Conservation (phyloP, 2,113 vertebrate genomes). For the Phyllopteryx taeniolatus region DNA sequence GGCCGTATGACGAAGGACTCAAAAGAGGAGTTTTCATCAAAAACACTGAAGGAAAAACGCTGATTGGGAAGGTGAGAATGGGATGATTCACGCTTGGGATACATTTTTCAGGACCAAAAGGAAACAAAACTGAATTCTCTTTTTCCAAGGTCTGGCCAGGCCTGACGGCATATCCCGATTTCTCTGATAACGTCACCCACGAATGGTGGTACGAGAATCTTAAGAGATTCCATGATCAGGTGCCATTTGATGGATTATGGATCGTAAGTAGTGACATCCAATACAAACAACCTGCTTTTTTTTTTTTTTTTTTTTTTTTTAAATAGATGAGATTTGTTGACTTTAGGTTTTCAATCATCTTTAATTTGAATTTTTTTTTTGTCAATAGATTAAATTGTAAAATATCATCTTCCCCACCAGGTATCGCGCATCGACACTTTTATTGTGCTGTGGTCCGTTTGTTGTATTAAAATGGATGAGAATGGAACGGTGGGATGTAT, state of each 20-base stretch:
- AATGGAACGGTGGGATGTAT: too few species aligned
- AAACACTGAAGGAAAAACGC: constrained; percentile 70
- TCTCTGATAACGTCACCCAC: constrained; percentile 76
- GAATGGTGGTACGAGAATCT: constrained; percentile 88
- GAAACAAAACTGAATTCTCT: neutral
- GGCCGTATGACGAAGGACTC: constrained; percentile 83
- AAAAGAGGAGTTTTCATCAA: constrained; percentile 81
- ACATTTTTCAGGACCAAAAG: neutral
- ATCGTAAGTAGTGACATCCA: constrained; percentile 57
- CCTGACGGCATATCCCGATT: constrained; percentile 82
- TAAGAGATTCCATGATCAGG: constrained; percentile 69
- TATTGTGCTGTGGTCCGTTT: too few species aligned
- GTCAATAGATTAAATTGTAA: too few species aligned
- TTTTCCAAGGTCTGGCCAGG: constrained; percentile 84
- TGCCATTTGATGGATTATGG: constrained; percentile 83
- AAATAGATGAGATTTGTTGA: too few species aligned
- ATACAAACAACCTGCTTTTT: neutral
- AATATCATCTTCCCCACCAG: too few species aligned
- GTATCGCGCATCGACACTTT: too few species aligned
- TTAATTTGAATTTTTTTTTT: neutral
- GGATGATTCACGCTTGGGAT: neutral
- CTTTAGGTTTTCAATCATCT: neutral
- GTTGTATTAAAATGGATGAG: too few species aligned
- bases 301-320: neutral
- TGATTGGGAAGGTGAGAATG: constrained; percentile 80